These are phyloP conservation scores for Hyaena hyaena DNA, from an alignment of 2,113 vertebrate species.

Conservation along the genomic window DNA sequence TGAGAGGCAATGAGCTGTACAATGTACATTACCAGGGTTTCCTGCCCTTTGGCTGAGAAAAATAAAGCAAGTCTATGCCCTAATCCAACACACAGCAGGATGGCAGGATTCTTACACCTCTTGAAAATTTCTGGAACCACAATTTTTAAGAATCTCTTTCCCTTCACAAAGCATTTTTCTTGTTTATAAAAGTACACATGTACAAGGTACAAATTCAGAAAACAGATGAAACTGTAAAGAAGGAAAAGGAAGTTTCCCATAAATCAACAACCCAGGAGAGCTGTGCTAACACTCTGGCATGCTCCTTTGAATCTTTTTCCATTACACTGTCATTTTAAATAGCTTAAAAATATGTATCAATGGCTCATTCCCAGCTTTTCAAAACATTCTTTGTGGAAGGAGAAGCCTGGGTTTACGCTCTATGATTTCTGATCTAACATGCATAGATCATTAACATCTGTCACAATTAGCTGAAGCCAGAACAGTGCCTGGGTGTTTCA, in stretches of 20 bases:
- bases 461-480: background rate
- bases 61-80: background rate
- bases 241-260: background rate
- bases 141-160: background rate
- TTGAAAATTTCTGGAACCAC: background rate
- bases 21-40: background rate
- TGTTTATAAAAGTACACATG: background rate
- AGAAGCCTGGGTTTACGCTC: background rate
- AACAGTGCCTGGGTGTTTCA: rapidly evolving
- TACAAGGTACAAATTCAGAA: background rate
- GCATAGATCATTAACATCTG: too few species aligned
- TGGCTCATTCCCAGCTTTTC: background rate
- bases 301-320: background rate
- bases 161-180: background rate
- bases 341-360: background rate
- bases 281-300: background rate
- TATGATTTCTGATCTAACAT: background rate
- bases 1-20: background rate
- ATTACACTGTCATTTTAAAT: background rate
- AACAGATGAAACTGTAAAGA: background rate
- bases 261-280: background rate
- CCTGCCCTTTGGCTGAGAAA: background rate
- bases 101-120: background rate
- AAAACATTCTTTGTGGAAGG: background rate
- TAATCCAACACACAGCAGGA: background rate